These are phyloP conservation scores for Harpalus rubripes DNA, from an alignment of 2,888 invertebrate genomes.

Conservation along the genomic window DNA sequence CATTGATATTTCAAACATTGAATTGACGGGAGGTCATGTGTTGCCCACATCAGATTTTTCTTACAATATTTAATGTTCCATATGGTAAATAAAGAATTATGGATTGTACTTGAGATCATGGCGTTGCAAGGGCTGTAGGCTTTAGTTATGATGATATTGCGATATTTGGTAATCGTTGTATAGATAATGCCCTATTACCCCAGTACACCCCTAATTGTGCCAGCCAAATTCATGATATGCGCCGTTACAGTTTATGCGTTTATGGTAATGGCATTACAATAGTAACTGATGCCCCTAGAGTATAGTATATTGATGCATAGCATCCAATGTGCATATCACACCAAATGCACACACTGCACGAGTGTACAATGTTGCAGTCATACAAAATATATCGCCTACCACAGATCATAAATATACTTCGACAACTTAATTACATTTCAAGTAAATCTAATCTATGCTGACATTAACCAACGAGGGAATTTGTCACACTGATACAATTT, in stretches of 20 bases:
- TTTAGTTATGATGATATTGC: not conserved
- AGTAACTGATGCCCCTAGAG: constrained; percentile 18
- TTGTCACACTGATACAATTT: not conserved
- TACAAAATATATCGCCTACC: not conserved
- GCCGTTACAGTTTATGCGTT: constrained; percentile 33
- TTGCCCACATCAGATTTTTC: too few species aligned
- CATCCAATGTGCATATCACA: not conserved
- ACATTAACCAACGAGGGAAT: not conserved
- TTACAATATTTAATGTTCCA: too few species aligned
- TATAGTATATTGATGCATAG: constrained; percentile 1
- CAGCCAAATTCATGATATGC: constrained; percentile 33
- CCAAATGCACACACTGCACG: constrained; percentile 8
- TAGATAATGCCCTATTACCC: not conserved
- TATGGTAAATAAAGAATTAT: too few species aligned
- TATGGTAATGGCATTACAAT: constrained; percentile 38
- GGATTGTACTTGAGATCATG: too few species aligned
- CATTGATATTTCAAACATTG: too few species aligned
- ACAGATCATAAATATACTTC: constrained; percentile 34
- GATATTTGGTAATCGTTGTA: not conserved
- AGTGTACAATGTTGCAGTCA: not conserved
- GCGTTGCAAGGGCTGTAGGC: too few species aligned
- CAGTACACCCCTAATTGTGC: not conserved
- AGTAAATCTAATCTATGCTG: constrained; percentile 12
- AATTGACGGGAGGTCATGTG: too few species aligned
- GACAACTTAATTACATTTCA: constrained; percentile 36